A percentile compares a stretch with the other conserved stretches of the same genome.
These are phyloP conservation scores for Macrostomum lignano DNA, from an alignment of 1,140 invertebrate species.

Conservation along the genomic window DNA sequence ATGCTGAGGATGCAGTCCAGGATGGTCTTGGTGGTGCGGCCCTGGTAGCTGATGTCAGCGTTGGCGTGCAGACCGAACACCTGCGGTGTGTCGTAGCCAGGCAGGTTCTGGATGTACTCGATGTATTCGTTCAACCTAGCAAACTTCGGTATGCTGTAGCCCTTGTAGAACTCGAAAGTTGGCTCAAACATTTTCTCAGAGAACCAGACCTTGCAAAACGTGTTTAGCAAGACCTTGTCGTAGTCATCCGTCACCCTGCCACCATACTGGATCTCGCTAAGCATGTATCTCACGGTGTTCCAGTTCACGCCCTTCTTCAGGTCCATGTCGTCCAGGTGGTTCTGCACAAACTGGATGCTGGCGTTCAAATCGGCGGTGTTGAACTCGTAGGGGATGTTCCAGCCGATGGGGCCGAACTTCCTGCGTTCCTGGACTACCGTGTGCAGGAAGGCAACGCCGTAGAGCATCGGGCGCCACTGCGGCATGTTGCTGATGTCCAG, in stretches of 20 bases:
- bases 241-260: slow-evolving; percentile 79
- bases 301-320: slow-evolving; percentile 42
- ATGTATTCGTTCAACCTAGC: slow-evolving; percentile 13
- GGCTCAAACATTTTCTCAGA: slow-evolving; percentile 21
- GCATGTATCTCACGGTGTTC: slow-evolving; percentile 31
- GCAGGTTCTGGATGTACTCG: slow-evolving; percentile 43
- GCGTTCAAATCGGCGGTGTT: slow-evolving; percentile 85
- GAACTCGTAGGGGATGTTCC: slow-evolving; percentile 91
- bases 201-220: slow-evolving; percentile 34
- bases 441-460: slow-evolving; percentile 59
- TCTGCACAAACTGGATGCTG: slow-evolving; percentile 76
- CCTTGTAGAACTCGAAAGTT: slow-evolving; percentile 18
- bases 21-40: slow-evolving; percentile 59
- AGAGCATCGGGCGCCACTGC: slow-evolving; percentile 73
- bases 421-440: slow-evolving; percentile 40
- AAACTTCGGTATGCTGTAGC: slow-evolving; percentile 3
- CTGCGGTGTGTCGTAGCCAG: slow-evolving; percentile 57
- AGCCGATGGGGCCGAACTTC: slow-evolving; percentile 74
- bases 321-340: slow-evolving; percentile 84
- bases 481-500: slow-evolving; percentile 64
- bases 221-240: slow-evolving; percentile 58
- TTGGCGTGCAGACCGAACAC: slow-evolving; percentile 75
- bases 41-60: slow-evolving; percentile 66
- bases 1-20: slow-evolving; percentile 70
- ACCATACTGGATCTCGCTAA: slow-evolving; percentile 80